Evolutionary conservation across 1,140 invertebrate genomes (phyloP).

Genomic region (Zeugodacus cucurbitae): DNA sequence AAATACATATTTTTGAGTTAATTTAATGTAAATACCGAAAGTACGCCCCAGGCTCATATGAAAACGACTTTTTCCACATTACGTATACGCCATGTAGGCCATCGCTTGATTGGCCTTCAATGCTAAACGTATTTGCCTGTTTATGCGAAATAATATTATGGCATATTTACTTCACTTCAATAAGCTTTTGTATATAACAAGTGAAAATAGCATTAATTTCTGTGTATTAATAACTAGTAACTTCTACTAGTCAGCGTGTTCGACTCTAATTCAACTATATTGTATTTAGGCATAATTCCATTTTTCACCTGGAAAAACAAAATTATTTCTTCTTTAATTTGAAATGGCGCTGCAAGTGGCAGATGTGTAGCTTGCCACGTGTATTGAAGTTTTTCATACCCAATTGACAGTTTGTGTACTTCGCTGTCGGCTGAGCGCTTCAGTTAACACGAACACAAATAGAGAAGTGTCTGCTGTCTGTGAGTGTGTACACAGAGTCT

Average conservation of each 20-base stretch:
- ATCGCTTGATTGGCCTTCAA: not conserved
- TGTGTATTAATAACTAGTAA: no score
- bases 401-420: not conserved
- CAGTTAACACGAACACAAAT: not conserved
- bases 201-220: no score
- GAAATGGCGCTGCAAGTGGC: not conserved
- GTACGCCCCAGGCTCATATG: not conserved
- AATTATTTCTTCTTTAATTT: no score
- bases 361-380: not conserved
- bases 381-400: not conserved
- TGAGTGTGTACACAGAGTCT: not conserved
- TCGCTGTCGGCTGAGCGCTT: not conserved
- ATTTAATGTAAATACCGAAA: slow-evolving; percentile 32
- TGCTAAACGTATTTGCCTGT: no score
- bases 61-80: not conserved
- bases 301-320: no score
- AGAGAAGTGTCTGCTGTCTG: not conserved
- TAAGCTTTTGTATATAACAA: no score
- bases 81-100: not conserved
- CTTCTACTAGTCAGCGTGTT: no score
- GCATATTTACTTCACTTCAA: no score
- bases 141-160: no score
- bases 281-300: no score
- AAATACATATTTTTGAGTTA: slow-evolving; percentile 7
- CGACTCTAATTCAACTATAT: no score